Evolutionary conservation across 2,113 vertebrate genomes (phyloP), one percentile per base, ranked within the genome.

Genomic region (Turnix velox): DNA sequence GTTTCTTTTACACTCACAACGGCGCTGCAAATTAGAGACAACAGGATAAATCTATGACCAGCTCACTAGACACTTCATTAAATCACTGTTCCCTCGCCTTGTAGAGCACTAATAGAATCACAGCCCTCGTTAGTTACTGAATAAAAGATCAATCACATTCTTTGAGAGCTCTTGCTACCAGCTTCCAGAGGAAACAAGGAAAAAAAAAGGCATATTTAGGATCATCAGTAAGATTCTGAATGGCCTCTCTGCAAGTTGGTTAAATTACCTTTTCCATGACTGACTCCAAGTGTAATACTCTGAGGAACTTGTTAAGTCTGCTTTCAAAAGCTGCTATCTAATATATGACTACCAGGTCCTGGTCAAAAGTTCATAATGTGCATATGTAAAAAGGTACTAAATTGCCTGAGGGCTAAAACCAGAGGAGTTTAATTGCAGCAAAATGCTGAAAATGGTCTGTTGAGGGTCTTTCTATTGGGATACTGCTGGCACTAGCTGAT

Each of bases 321-420:
- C 96, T 97, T 98, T 98, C 97, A 98, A 98, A 97, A 97, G 97
- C 97, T 94, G 96, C 96, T 96, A 97, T 98, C 97, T 98, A 98
- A 99, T 98, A 98, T 98, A 98, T 97, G 98, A 98, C 98, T 98
- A 98, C 97, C 97, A 98, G 96, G 97, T 97, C 97, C 97, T 99
- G 98, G 98, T 99, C 98, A 99, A 98, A 99, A 98, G 98, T 99
- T 99, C 98, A 99, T 98, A 98, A 98, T 98, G 98, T 99, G 99
- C 99, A 99, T 99, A 99, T 99, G 99, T 99, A 99, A 99, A 99
- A 99, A 99, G 99, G 98, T 98, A 98, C 97, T 97, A 97, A 98
- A 98, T 98, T 98, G 99, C 99, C 99, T 97, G 98, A 98, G 99
- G 99, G 99, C 97, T 97, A 98, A 98, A 99, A 98, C 98, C 97